Conservation (phyloP, 2,888 invertebrate genomes). For the Hymenopus coronatus region DNA sequence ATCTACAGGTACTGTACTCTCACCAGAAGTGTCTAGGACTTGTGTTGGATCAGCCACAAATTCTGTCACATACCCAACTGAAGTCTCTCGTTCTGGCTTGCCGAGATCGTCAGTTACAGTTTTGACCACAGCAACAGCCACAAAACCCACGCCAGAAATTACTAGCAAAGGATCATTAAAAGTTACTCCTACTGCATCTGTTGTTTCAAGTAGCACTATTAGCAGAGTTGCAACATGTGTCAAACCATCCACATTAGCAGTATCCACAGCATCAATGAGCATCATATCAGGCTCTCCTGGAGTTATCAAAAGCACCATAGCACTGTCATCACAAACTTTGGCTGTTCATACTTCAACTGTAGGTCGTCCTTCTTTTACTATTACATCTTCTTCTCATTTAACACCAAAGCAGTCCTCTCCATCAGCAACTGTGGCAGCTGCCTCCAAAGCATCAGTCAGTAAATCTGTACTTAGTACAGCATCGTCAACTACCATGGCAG, state of each 20-base stretch:
- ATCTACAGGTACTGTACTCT: conserved; percentile 9
- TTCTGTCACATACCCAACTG: background rate
- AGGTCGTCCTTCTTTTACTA: background rate
- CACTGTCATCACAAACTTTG: background rate
- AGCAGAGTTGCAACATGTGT: conserved; percentile 10
- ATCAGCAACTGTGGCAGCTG: background rate
- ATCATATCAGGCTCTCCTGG: background rate
- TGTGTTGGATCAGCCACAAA: conserved; percentile 15
- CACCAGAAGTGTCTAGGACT: conserved; percentile 28
- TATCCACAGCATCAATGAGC: conserved; percentile 1
- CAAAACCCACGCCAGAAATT: conserved; percentile 30
- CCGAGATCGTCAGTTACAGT: conserved; percentile 20
- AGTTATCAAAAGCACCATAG: background rate
- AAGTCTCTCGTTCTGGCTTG: background rate
- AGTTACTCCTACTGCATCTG: conserved; percentile 16
- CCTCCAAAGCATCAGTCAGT: background rate
- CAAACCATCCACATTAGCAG: conserved; percentile 9
- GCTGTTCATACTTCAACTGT: background rate
- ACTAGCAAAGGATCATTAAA: conserved; percentile 18
- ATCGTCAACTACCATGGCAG: background rate
- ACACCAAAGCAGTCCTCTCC: background rate
- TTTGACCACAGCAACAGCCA: conserved; percentile 27
- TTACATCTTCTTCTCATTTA: background rate
- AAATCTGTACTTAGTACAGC: background rate
- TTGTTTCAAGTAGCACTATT: background rate